Percentiles rank a stretch among this genome's conserved stretches.
These are phyloP conservation scores for Schmidtea mediterranea DNA, from an alignment of 1,140 invertebrate species.

Conservation along the genomic window DNA sequence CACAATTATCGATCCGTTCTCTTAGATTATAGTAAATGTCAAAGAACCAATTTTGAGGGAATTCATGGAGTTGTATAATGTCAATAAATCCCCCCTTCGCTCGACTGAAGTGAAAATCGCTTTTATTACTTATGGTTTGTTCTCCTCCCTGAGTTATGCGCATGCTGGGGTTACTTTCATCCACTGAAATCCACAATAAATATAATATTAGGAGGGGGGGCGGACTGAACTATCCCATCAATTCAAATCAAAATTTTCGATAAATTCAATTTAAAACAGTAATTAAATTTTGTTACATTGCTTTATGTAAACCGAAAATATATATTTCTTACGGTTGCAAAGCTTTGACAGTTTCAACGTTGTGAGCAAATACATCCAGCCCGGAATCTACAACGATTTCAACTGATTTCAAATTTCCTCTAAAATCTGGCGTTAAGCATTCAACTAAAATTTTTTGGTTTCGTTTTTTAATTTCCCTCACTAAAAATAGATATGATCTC, in stretches of 20 bases:
- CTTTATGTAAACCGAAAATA: background rate
- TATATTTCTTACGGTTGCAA: constrained; percentile 28
- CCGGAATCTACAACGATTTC: constrained; percentile 48
- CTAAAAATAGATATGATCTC: background rate
- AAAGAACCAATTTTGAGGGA: too few relatives aligned
- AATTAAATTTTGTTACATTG: background rate
- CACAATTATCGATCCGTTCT: too few relatives aligned
- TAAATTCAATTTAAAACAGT: background rate
- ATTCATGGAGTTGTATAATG: too few relatives aligned
- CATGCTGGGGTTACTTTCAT: too few relatives aligned
- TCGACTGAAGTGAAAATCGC: too few relatives aligned
- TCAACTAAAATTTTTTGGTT: constrained; percentile 68
- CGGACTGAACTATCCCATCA: too few relatives aligned
- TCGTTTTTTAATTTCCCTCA: constrained; percentile 22
- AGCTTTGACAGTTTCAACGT: constrained; percentile 66
- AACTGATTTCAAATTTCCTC: constrained; percentile 48
- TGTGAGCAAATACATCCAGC: constrained; percentile 65
- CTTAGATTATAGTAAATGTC: too few relatives aligned
- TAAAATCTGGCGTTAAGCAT: constrained; percentile 82
- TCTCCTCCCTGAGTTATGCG: too few relatives aligned
- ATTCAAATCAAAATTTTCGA: background rate
- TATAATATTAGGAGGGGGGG: background rate
- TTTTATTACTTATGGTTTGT: too few relatives aligned
- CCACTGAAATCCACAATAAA: too few relatives aligned
- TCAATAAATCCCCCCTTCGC: too few relatives aligned